Percentiles rank a stretch among this genome's conserved stretches.
phyloP scores from a whole-genome alignment of 2,888 invertebrate genomes.

The Lasioglossum morio region DNA sequence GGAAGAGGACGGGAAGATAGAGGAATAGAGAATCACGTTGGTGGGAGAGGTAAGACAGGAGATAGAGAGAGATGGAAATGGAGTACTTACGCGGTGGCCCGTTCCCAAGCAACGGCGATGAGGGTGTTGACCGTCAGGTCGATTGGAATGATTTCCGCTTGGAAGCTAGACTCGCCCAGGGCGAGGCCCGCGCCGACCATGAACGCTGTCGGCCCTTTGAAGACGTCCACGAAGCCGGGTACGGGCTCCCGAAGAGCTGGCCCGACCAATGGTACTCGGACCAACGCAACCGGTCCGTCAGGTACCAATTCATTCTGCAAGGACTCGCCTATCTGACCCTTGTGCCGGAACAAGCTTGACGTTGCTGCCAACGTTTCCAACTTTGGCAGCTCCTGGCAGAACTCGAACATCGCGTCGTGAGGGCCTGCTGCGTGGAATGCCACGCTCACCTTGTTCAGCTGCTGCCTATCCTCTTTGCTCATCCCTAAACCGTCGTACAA shows the following conservation, averaged over 20 bases:
- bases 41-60: background rate
- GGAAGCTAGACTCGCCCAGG: constrained; percentile 68
- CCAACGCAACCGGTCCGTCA: constrained; percentile 70
- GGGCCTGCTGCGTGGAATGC: constrained; percentile 78
- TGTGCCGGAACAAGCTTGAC: constrained; percentile 67
- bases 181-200: constrained; percentile 78
- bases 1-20: background rate
- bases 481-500: constrained; percentile 73
- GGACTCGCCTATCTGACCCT: constrained; percentile 57
- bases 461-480: constrained; percentile 36
- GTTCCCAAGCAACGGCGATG: constrained; percentile 76
- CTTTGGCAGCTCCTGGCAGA: constrained; percentile 69
- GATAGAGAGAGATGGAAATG: constrained; percentile 3
- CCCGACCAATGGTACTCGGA: constrained; percentile 75
- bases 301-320: constrained; percentile 61
- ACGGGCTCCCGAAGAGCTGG: constrained; percentile 78
- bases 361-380: constrained; percentile 64
- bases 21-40: background rate
- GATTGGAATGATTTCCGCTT: constrained; percentile 76
- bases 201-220: constrained; percentile 76
- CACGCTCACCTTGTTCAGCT: constrained; percentile 69
- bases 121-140: constrained; percentile 77
- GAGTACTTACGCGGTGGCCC: constrained; percentile 68
- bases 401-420: constrained; percentile 67
- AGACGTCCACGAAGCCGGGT: constrained; percentile 76